Percentiles rank a stretch among this genome's conserved stretches.
phyloP scores from a whole-genome alignment of 2,113 vertebrate species.

The Meriones unguiculatus region DNA sequence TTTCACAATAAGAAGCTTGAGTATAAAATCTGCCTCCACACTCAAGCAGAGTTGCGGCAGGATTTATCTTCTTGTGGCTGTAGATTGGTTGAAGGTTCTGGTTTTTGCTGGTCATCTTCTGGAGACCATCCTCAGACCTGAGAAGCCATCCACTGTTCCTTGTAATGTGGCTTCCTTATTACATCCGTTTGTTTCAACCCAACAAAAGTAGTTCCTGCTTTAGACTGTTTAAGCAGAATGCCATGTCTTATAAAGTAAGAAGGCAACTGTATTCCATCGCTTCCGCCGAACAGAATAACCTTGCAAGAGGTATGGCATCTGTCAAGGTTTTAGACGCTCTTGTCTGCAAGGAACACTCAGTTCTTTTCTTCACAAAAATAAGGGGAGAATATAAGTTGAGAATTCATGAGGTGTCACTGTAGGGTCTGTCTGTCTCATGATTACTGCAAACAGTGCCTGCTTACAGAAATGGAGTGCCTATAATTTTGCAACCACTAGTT shows the following conservation, averaged over 20 bases:
- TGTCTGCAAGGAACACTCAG: neutral
- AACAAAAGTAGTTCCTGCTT: neutral
- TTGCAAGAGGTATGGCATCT: neutral
- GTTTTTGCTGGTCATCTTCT: neutral
- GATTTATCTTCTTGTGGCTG: neutral
- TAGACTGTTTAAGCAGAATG: neutral
- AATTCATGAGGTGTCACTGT: neutral
- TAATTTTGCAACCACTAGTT: slow-evolving; percentile 70
- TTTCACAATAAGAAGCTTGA: neutral
- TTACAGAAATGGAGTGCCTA: neutral
- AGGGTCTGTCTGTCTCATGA: no score
- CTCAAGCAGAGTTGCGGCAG: neutral
- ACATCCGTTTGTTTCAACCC: neutral
- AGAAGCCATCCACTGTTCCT: neutral
- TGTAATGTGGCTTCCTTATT: neutral
- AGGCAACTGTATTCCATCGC: neutral
- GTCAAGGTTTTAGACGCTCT: neutral
- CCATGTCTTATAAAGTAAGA: neutral
- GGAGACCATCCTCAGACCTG: neutral
- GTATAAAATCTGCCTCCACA: neutral
- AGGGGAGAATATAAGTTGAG: neutral
- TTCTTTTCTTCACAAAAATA: neutral
- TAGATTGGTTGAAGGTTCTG: neutral
- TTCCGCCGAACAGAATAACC: neutral
- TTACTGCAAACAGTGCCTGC: neutral